Percentiles rank a stretch among this genome's conserved stretches.
Conservation (phyloP, 2,888 invertebrate species). For the Harpagoxenus sublaevis region DNA sequence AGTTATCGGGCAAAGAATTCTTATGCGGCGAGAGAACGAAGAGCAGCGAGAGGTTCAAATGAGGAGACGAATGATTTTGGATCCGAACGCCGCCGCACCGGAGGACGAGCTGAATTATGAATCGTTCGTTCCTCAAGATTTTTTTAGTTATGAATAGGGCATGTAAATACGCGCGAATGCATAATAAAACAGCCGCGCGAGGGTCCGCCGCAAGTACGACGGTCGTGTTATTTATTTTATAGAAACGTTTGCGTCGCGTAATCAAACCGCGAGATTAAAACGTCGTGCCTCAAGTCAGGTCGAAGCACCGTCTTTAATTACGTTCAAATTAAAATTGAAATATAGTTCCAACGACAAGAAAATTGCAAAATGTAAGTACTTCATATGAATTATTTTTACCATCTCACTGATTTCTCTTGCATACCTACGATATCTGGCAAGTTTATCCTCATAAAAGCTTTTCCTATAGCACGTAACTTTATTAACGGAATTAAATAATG, state of each 20-base stretch:
- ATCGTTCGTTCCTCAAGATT: slow-evolving; percentile 45
- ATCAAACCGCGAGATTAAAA: slow-evolving; percentile 54
- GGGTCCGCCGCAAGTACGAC: slow-evolving; percentile 10
- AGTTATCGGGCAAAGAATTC: slow-evolving; percentile 53
- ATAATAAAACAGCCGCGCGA: slow-evolving; percentile 49
- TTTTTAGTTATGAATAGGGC: slow-evolving; percentile 53
- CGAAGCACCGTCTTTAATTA: slow-evolving; percentile 45
- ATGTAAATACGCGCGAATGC: slow-evolving; percentile 53
- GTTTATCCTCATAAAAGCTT: not conserved
- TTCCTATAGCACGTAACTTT: not conserved
- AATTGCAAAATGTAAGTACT: slow-evolving; percentile 9
- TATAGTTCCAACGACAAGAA: slow-evolving; percentile 8
- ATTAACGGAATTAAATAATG: slow-evolving; percentile 1
- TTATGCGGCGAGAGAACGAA: slow-evolving; percentile 2
- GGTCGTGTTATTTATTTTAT: slow-evolving; percentile 49
- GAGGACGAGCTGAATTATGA: slow-evolving; percentile 43
- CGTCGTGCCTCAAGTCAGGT: slow-evolving; percentile 37
- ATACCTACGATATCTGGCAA: not conserved
- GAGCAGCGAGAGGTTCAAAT: slow-evolving; percentile 28
- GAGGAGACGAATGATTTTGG: slow-evolving; percentile 27
- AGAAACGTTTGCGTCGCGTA: slow-evolving; percentile 48
- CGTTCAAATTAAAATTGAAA: slow-evolving; percentile 40
- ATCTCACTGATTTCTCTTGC: not conserved
- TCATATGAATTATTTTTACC: slow-evolving; percentile 21
- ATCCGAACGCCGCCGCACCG: not conserved